Evolutionary conservation across 2,113 vertebrate genomes (phyloP).

Genomic region (Rhynchomys soricoides): DNA sequence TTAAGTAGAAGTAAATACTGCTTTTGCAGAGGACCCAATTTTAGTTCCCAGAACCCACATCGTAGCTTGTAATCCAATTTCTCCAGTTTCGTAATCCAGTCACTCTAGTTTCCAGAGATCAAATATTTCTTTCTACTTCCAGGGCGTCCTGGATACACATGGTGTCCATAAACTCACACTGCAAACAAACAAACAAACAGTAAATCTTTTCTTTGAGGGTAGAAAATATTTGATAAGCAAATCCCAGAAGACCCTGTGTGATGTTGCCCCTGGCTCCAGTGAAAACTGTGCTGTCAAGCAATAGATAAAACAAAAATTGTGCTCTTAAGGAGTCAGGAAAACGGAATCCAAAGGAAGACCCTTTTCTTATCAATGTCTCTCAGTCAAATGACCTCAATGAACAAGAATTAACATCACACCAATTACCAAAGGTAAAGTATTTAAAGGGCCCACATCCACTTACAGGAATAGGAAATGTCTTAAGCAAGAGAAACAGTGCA

Average conservation of each 20-base stretch:
- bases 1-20: background rate
- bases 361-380: background rate
- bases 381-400: background rate
- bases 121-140: background rate
- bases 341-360: background rate
- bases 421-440: background rate
- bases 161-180: background rate
- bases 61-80: background rate
- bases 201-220: background rate
- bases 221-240: background rate
- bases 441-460: background rate
- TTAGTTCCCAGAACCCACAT: background rate
- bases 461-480: background rate
- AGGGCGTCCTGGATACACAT: background rate
- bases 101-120: background rate
- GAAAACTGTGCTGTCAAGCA: background rate
- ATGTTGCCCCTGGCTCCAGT: background rate
- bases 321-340: background rate
- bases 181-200: background rate
- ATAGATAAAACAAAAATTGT: background rate
- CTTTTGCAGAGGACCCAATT: background rate
- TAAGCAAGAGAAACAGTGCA: background rate
- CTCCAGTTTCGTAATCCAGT: background rate
- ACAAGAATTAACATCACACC: background rate
- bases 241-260: background rate